Evolutionary conservation across 2,888 invertebrate species (phyloP).

Genomic region (Eueremaeus valkanovi): DNA sequence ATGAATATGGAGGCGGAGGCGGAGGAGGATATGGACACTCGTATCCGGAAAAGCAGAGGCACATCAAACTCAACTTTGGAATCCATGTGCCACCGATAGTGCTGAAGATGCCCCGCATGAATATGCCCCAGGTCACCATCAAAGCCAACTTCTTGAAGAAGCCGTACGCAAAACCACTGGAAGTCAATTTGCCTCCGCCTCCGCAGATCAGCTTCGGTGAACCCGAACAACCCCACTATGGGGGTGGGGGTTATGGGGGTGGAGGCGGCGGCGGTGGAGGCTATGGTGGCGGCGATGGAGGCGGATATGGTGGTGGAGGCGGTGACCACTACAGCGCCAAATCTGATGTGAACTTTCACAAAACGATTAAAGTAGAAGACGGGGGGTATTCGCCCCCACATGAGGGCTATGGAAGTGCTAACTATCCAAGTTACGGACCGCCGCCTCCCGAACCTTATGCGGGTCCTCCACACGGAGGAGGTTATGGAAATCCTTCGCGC

Average conservation of each 20-base stretch:
- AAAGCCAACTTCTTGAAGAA: conserved; percentile 38
- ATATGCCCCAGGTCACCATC: conserved; percentile 40
- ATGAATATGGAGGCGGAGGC: conserved; percentile 31
- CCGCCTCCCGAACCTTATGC: background rate
- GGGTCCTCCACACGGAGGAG: background rate
- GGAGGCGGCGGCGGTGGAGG: conserved; percentile 36
- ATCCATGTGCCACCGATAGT: conserved; percentile 40
- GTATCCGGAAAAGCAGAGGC: conserved; percentile 27
- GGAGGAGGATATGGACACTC: conserved; percentile 9
- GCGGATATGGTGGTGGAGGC: background rate
- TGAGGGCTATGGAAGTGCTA: background rate
- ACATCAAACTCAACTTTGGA: conserved; percentile 33
- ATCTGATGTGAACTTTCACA: conserved; percentile 34
- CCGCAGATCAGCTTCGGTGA: conserved; percentile 37
- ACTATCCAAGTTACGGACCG: conserved; percentile 19
- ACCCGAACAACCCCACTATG: conserved; percentile 2
- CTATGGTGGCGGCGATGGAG: conserved; percentile 16
- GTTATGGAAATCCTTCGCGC: background rate
- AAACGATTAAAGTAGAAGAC: conserved; percentile 31
- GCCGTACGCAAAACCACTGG: conserved; percentile 38
- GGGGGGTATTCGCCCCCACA: background rate
- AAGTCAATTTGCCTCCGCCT: conserved; percentile 38
- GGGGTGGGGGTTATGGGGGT: conserved; percentile 31
- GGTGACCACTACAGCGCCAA: conserved; percentile 8
- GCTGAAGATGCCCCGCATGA: conserved; percentile 34